These are phyloP conservation scores for Lycocerus yunnanus DNA, from an alignment of 2,888 invertebrate genomes.

Conservation along the genomic window DNA sequence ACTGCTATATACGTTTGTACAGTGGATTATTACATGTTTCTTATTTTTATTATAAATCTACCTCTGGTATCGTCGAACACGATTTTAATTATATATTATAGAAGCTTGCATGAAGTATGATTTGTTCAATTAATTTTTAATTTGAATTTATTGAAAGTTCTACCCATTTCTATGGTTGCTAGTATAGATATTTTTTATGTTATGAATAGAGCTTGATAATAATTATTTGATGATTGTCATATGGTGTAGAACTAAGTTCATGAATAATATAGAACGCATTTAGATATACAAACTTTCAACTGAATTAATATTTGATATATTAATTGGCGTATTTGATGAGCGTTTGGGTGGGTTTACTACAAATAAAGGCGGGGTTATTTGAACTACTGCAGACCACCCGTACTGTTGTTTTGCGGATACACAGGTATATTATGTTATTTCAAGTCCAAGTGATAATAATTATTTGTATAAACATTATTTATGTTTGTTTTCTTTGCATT, in stretches of 20 bases:
- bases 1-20: not conserved
- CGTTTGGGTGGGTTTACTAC: conserved; percentile 47
- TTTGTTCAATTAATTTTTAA: conserved; percentile 33
- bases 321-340: conserved; percentile 46
- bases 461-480: conserved; percentile 20
- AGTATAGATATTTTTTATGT: not conserved
- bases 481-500: conserved; percentile 10
- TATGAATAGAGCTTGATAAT: not conserved
- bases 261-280: conserved; percentile 23
- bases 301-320: conserved; percentile 46
- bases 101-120: conserved; percentile 21
- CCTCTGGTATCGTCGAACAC: conserved; percentile 42
- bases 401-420: conserved; percentile 26
- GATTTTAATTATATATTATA: conserved; percentile 49
- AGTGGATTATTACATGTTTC: not conserved
- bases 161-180: conserved; percentile 13
- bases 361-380: conserved; percentile 49
- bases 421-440: conserved; percentile 10
- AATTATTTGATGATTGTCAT: not conserved
- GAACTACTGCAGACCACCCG: conserved; percentile 46
- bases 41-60: conserved; percentile 43
- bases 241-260: conserved; percentile 13
- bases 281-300: conserved; percentile 25
- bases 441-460: conserved; percentile 21
- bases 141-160: conserved; percentile 27